phyloP scores from a whole-genome alignment of 2,797 vertebrate genomes.

The Pipistrellus pygmaeus region DNA sequence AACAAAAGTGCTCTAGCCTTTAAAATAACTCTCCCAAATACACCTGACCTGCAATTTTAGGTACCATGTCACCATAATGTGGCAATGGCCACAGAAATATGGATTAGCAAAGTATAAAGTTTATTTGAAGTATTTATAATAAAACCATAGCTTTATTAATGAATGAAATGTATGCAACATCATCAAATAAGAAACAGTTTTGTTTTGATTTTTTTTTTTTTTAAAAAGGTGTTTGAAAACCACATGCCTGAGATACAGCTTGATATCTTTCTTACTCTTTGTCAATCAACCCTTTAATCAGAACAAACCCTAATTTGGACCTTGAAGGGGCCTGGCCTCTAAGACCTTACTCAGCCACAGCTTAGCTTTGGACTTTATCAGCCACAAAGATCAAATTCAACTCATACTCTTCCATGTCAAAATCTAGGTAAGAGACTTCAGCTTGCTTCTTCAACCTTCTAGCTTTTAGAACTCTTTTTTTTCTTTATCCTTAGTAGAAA shows the following conservation, averaged over 20 bases:
- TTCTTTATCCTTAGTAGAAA: neutral
- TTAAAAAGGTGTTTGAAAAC: neutral
- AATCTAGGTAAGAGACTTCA: neutral
- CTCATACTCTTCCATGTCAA: neutral
- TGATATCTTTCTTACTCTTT: neutral
- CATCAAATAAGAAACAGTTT: neutral
- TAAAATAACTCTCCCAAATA: conserved; percentile 9
- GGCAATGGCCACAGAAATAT: neutral
- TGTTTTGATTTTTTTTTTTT: neutral
- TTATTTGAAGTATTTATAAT: neutral
- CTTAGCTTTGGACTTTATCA: neutral
- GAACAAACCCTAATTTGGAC: neutral
- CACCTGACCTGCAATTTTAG: neutral
- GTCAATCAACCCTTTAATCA: neutral
- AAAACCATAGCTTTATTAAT: conserved; percentile 17
- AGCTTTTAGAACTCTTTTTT: neutral
- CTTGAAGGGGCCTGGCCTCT: neutral
- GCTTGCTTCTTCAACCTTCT: conserved; percentile 18
- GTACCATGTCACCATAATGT: neutral
- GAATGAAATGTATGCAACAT: conserved; percentile 11
- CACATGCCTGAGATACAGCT: neutral
- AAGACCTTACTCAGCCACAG: neutral
- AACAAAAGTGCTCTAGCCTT: neutral
- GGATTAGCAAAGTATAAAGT: neutral
- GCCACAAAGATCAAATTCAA: neutral